Percentiles rank a stretch among this genome's conserved stretches.
Evolutionary conservation across 2,797 vertebrate genomes (phyloP).

Genomic region (Rhadinocentrus ornatus): DNA sequence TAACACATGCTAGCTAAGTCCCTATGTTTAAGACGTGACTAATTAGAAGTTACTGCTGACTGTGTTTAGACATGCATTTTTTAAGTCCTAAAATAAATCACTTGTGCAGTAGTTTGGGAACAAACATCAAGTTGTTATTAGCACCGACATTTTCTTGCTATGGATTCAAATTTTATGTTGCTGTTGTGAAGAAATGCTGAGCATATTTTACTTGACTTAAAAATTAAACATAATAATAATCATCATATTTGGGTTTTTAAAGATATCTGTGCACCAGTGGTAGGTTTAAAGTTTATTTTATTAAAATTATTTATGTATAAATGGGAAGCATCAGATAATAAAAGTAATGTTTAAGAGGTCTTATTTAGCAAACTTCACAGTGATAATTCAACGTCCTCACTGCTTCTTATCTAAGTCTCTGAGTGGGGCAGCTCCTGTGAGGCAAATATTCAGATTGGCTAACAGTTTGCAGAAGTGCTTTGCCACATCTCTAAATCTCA

Average conservation of each 20-base stretch:
- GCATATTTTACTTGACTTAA: background rate
- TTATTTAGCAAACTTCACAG: background rate
- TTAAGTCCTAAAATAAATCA: slow-evolving; percentile 12
- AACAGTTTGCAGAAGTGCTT: background rate
- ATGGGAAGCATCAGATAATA: background rate
- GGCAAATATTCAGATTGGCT: background rate
- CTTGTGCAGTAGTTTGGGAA: background rate
- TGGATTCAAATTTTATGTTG: background rate
- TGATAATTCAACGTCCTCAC: background rate
- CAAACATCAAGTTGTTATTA: background rate
- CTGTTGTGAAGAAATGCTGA: background rate
- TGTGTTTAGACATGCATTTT: slow-evolving; percentile 1
- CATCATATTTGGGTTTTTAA: background rate
- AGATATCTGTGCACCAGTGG: too few relatives aligned
- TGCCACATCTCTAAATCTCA: background rate
- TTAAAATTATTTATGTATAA: too few relatives aligned
- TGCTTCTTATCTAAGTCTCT: too few relatives aligned
- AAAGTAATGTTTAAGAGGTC: background rate
- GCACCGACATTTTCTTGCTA: background rate
- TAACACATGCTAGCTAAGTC: background rate
- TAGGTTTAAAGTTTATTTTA: too few relatives aligned
- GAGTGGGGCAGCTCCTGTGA: too few relatives aligned
- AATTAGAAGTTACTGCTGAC: slow-evolving; percentile 6
- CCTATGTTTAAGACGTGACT: background rate
- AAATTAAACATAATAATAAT: background rate